phyloP scores from a whole-genome alignment of 2,797 vertebrate species.

The Sebastes wilsoni region DNA sequence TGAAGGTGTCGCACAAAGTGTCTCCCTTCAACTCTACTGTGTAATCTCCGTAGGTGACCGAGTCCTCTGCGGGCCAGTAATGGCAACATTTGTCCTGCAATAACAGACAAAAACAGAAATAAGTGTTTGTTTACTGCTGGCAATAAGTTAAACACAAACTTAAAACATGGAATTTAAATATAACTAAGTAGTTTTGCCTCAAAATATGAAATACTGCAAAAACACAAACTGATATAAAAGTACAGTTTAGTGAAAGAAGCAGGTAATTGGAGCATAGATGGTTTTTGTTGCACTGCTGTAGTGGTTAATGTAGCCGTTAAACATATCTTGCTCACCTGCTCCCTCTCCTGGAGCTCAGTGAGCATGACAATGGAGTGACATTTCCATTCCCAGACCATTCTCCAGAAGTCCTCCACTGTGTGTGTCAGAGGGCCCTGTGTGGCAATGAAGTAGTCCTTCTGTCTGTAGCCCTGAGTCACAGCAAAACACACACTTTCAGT shows the following conservation, averaged over 20 bases:
- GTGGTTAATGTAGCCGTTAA: neutral
- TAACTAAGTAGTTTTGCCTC: neutral
- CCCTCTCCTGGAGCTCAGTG: slow-evolving; percentile 95
- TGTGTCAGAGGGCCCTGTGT: slow-evolving; percentile 93
- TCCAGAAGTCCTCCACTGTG: slow-evolving; percentile 97
- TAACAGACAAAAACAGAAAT: neutral
- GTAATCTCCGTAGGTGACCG: slow-evolving; percentile 90
- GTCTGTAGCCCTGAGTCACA: slow-evolving; percentile 90
- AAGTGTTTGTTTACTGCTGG: neutral
- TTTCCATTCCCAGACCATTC: slow-evolving; percentile 99
- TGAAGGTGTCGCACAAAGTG: slow-evolving; percentile 89
- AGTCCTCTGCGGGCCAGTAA: slow-evolving; percentile 95
- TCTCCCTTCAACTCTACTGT: slow-evolving; percentile 91
- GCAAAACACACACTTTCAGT: neutral
- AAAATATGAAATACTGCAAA: neutral
- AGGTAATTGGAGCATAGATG: neutral
- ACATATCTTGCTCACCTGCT: slow-evolving; percentile 85
- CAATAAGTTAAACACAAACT: neutral
- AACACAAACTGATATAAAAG: neutral
- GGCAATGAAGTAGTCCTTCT: slow-evolving; percentile 98
- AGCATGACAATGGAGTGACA: slow-evolving; percentile 98
- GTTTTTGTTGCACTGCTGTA: neutral
- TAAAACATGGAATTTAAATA: neutral
- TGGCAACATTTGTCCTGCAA: slow-evolving; percentile 95
- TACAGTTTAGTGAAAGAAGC: neutral